phyloP scores from a whole-genome alignment of 2,113 vertebrate genomes.

The Melanerpes aurifrons region DNA sequence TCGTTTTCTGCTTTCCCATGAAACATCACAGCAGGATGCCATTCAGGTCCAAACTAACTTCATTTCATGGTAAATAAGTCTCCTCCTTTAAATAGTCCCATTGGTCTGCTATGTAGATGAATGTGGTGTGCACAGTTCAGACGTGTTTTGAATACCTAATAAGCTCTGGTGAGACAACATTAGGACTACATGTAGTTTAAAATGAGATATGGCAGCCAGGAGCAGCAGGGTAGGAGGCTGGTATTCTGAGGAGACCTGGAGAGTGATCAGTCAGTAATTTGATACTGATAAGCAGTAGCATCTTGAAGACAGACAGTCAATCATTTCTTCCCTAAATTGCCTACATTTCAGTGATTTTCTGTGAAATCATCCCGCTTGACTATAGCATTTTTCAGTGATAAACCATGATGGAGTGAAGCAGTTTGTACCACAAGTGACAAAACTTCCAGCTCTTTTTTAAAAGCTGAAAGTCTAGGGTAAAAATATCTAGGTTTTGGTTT shows the following conservation, averaged over 20 bases:
- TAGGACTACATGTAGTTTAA: not conserved
- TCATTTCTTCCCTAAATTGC: not conserved
- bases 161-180: not conserved
- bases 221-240: not conserved
- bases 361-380: not conserved
- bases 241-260: not conserved
- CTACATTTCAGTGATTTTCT: not conserved
- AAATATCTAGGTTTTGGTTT: not conserved
- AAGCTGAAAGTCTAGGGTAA: not conserved
- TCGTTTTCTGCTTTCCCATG: not conserved
- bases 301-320: not conserved
- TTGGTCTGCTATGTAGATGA: not conserved
- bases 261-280: not conserved
- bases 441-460: not conserved
- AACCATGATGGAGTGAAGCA: not conserved
- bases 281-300: not conserved
- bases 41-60: not conserved
- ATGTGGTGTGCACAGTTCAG: not conserved
- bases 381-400: not conserved
- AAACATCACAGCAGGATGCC: not conserved
- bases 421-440: not conserved
- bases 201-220: not conserved
- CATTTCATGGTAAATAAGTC: not conserved
- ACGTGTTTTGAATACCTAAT: not conserved
- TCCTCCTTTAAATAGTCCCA: not conserved